Conservation (phyloP, 2,113 vertebrate species). For the Orycteropus afer region DNA sequence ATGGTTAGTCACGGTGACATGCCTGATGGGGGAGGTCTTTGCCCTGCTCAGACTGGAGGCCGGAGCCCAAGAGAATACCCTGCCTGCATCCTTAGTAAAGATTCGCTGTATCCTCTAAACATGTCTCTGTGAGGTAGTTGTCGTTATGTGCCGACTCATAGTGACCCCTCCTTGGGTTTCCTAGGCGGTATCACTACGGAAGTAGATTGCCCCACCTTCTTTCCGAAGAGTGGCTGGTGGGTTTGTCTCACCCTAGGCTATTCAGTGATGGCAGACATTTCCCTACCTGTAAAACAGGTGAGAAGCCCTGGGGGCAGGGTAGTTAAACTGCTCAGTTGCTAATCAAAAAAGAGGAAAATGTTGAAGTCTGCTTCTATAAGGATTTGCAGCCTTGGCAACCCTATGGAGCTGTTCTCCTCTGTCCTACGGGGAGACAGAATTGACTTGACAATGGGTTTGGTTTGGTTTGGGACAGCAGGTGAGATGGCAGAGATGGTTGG, state of each 20-base stretch:
- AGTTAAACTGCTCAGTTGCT: too few relatives aligned
- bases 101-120: neutral
- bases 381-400: neutral
- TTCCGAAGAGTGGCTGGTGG: too few relatives aligned
- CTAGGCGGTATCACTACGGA: too few relatives aligned
- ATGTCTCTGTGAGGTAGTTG: neutral
- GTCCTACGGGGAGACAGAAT: too few relatives aligned
- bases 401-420: too few relatives aligned
- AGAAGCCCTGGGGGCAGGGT: too few relatives aligned
- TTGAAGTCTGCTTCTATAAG: neutral
- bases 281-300: neutral
- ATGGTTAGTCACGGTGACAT: neutral
- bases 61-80: neutral
- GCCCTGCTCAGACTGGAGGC: neutral
- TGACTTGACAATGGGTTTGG: too few relatives aligned
- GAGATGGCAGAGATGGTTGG: neutral
- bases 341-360: neutral
- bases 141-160: too few relatives aligned
- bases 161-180: too few relatives aligned
- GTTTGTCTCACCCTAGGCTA: neutral
- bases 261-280: accelerated
- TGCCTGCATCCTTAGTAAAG: neutral
- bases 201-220: too few relatives aligned
- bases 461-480: too few relatives aligned
- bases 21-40: neutral